Evolutionary conservation across 92 coral and sea anemone genomes (phyloP).

Genomic region (Paramuricea clavata): DNA sequence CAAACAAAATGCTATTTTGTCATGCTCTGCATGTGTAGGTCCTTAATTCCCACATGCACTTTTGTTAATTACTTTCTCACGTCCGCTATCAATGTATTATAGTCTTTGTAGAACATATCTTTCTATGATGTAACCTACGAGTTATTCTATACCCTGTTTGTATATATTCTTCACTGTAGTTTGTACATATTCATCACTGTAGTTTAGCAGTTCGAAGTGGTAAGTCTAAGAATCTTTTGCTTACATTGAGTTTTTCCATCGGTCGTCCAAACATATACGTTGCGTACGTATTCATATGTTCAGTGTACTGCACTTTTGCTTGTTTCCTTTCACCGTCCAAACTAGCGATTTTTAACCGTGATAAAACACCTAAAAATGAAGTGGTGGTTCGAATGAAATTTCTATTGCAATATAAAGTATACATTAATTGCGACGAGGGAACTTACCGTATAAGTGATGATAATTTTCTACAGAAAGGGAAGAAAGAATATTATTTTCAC

Average conservation of each 20-base stretch:
- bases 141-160: no score
- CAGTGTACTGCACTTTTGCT: slow-evolving; percentile 89
- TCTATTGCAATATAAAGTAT: not conserved
- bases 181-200: no score
- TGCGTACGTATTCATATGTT: slow-evolving; percentile 86
- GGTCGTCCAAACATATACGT: slow-evolving; percentile 96
- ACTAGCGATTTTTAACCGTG: slow-evolving; percentile 92
- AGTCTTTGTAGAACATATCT: no score
- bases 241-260: slow-evolving; percentile 98
- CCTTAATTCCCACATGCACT: no score
- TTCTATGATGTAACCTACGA: no score
- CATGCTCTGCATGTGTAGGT: no score
- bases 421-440: not conserved
- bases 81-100: no score
- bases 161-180: no score
- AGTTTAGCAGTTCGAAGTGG: no score
- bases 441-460: slow-evolving; percentile 97
- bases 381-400: not conserved
- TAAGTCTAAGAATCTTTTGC: not conserved
- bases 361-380: slow-evolving; percentile 78
- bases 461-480: slow-evolving; percentile 90
- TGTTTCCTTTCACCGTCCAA: slow-evolving; percentile 89
- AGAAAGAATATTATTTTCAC: slow-evolving; percentile 22
- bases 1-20: no score
- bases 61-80: no score